phyloP scores from a whole-genome alignment of 2,888 invertebrate species.

The Andrena marginata region DNA sequence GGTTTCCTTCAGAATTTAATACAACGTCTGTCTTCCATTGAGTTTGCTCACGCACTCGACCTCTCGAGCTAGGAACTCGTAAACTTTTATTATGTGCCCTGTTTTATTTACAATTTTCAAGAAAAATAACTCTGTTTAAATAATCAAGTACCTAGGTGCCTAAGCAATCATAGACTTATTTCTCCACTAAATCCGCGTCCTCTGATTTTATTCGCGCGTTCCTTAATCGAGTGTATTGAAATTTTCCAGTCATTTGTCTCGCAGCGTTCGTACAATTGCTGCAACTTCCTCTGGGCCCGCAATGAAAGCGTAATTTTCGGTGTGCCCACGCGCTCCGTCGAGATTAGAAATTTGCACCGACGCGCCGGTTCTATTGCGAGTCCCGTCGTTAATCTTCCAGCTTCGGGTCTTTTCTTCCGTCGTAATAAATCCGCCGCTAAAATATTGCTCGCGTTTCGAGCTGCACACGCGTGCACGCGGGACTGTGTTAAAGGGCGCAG shows the following conservation, averaged over 20 bases:
- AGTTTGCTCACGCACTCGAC: too few relatives aligned
- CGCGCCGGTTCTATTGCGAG: conserved; percentile 9
- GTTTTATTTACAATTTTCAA: too few relatives aligned
- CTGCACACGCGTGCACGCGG: conserved; percentile 2
- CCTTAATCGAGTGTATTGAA: conserved; percentile 6
- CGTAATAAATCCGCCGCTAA: conserved; percentile 51
- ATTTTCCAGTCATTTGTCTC: conserved; percentile 15
- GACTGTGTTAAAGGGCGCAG: conserved; percentile 22
- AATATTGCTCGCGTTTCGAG: conserved; percentile 41
- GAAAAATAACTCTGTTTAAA: too few relatives aligned
- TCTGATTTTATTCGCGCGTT: not conserved
- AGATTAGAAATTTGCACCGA: conserved; percentile 13
- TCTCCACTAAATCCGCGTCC: not conserved
- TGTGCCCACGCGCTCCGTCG: conserved; percentile 5
- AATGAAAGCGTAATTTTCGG: not conserved
- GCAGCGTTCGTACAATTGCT: not conserved
- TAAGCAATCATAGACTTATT: not conserved
- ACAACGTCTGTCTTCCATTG: too few relatives aligned
- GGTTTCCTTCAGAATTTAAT: too few relatives aligned
- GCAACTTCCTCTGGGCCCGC: not conserved
- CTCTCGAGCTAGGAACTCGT: too few relatives aligned
- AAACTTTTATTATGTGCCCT: too few relatives aligned
- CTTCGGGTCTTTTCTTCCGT: conserved; percentile 37
- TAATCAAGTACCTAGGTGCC: too few relatives aligned
- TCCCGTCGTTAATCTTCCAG: conserved; percentile 35